Percentiles rank a stretch among this genome's conserved stretches.
Conservation (phyloP, 2,888 invertebrate genomes). For the Torymus texanus region DNA sequence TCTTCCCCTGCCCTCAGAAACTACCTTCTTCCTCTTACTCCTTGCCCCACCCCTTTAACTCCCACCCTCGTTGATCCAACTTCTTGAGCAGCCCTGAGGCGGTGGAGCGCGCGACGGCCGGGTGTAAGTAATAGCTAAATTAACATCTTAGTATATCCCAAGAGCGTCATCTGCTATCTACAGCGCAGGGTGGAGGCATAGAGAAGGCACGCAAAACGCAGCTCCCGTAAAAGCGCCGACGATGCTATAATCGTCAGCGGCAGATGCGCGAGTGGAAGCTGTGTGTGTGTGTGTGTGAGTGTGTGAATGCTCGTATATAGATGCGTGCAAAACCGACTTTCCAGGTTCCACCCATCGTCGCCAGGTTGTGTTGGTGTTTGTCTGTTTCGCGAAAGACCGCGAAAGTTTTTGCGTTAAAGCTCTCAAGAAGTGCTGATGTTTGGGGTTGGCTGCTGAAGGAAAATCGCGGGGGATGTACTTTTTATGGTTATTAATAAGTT, state of each 20-base stretch:
- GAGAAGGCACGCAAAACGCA: constrained; percentile 57
- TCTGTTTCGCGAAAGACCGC: too few relatives aligned
- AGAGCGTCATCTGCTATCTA: constrained; percentile 73
- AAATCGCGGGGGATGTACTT: too few relatives aligned
- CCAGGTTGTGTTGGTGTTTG: too few relatives aligned
- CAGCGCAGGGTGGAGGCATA: constrained; percentile 55
- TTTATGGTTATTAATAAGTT: too few relatives aligned
- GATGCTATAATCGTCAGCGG: constrained; percentile 58
- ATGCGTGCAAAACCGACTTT: not conserved
- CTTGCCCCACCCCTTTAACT: too few relatives aligned
- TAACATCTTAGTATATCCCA: constrained; percentile 72
- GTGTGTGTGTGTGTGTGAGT: too few relatives aligned
- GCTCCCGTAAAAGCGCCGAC: constrained; percentile 46
- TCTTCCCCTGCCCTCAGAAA: not conserved
- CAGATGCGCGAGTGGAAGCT: constrained; percentile 48
- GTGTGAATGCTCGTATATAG: too few relatives aligned
- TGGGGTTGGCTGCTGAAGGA: too few relatives aligned
- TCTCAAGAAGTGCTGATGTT: too few relatives aligned
- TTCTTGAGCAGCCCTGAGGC: constrained; percentile 62
- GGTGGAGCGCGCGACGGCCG: constrained; percentile 56
- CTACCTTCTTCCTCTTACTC: not conserved
- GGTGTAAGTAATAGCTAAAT: constrained; percentile 73
- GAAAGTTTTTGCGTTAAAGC: too few relatives aligned
- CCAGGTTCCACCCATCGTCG: too few relatives aligned
- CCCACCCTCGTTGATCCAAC: constrained; percentile 56